Conservation (phyloP, 2,888 invertebrate species). For the Carcina quercana region DNA sequence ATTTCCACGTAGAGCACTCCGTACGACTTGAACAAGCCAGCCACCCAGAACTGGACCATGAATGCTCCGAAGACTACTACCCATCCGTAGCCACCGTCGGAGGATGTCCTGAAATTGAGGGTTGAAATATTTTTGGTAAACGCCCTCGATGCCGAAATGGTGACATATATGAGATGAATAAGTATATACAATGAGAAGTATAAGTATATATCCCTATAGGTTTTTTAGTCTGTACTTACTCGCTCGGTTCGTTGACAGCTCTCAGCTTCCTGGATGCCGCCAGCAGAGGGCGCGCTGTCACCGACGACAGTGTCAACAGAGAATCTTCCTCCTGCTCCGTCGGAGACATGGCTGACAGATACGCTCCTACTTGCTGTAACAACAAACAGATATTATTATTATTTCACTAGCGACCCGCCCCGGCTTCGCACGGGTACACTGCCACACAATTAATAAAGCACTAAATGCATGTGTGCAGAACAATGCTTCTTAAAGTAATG, state of each 20-base stretch:
- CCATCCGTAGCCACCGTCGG: slow-evolving; percentile 88
- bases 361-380: slow-evolving; percentile 66
- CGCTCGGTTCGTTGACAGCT: slow-evolving; percentile 40
- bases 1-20: slow-evolving; percentile 88
- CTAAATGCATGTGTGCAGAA: too few species aligned
- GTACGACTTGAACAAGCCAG: slow-evolving; percentile 86
- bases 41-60: slow-evolving; percentile 87
- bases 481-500: too few species aligned
- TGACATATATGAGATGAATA: not conserved
- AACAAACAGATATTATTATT: too few species aligned
- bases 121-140: too few species aligned
- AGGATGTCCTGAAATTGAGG: too few species aligned
- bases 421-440: too few species aligned
- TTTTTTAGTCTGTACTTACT: slow-evolving; percentile 37
- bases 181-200: too few species aligned
- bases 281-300: slow-evolving; percentile 81
- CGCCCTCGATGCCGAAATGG: too few species aligned
- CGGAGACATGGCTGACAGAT: slow-evolving; percentile 64
- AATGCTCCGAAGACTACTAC: slow-evolving; percentile 85
- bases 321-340: slow-evolving; percentile 83
- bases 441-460: too few species aligned
- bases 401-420: too few species aligned
- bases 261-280: slow-evolving; percentile 79
- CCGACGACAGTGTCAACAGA: slow-evolving; percentile 80
- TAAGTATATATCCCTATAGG: too few species aligned